Base-by-base conservation (phyloP, 2,797 vertebrate species). In the Mormyrops attenuatus region DNA sequence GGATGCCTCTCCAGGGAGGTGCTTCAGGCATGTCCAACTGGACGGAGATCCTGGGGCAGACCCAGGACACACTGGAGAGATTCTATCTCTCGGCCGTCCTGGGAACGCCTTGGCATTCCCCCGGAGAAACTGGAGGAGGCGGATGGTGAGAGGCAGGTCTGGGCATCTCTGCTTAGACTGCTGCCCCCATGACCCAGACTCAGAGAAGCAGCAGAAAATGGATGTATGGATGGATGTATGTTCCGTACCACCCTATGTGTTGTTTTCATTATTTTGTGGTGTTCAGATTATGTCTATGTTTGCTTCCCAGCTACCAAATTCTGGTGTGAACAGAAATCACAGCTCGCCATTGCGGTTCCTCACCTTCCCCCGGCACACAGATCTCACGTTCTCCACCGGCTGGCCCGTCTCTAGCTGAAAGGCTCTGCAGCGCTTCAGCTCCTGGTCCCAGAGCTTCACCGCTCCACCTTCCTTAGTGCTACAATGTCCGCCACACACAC, bases 381-480 rank as follows among this genome's bases (percentile, higher is more conserved):
- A 99, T 26, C 98, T 95, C 89, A 99, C 98, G 0, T 97, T 98
- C 94, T 99, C 98, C 4, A 99, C 95, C 0, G 93, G 90, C 90
- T 98, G 98, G 0, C 98, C 98, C 0, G 98, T 99, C 94, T 99
- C 98, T 88, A 99, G 95, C 93, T 98, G 98, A 92, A 99, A 99
- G 0, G 98, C 98, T 90, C 98, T 93, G 93, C 98, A 99, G 22
- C 98, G 95, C 90, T 98, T 99, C 98, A 99, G 99, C 95, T 99
- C 98, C 93, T 99, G 98, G 91, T 99, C 98, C 98, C 98, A 99
- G 0, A 99, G 94, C 92, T 99, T 99, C 17, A 99, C 98, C 0
- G 98, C 98, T 0, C 98, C 98, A 0, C 98, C 98, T 93, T 99
- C 98, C 93, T 99, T 99, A 0, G 98, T 99, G 90, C 98, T 99